Evolutionary conservation across 2,113 vertebrate genomes (phyloP), one percentile per base, ranked within the genome.

Genomic region (Xiphophorus hellerii): DNA sequence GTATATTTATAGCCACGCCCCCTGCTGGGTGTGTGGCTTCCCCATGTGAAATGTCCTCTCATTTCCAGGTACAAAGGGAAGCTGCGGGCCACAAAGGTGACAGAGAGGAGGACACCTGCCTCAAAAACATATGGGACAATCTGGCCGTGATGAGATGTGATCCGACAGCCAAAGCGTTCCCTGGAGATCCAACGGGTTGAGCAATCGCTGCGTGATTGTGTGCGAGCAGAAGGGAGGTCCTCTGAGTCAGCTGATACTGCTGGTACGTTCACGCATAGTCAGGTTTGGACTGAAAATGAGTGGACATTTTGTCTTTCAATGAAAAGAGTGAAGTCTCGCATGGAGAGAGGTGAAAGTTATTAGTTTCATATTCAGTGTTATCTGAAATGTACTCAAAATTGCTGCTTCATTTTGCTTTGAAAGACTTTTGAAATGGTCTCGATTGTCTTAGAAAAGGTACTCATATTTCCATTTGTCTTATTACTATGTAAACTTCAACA

Each of bases 41-140:
- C 74, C 80, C 13, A 20, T 78, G 71, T 73, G 82, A 81, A 71
- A 62, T 15, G 28, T 31, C 0, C 30, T 74, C 31, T 2, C 28
- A 67, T 42, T 60, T 76, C 64, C 80, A 70, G 77, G 75, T 77
- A 77, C 13, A 3, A 13, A 17, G 69, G 35, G 51, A 42, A 77
- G 71, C 42, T 20, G 10, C 2, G 27, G 77, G 37, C 51, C 62
- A 48, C 69, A 74, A 37, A 81, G 79, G 81, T 78, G 75, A 77
- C 60, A 31, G 73, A 68, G 84, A 72, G 37, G 81, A 80, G 80
- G 78, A 76, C 79, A 71, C 88, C 82, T 85, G 83, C 89, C 80
- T 61, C 72, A 77, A 85, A 76, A 88, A 62, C 92, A 92, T 91
- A 93, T 91, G 92, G 85, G 83, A 77, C 70, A 66, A 74, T 22